These are phyloP conservation scores for Bos indicus DNA, from an alignment of 2,113 vertebrate genomes.

Conservation along the genomic window DNA sequence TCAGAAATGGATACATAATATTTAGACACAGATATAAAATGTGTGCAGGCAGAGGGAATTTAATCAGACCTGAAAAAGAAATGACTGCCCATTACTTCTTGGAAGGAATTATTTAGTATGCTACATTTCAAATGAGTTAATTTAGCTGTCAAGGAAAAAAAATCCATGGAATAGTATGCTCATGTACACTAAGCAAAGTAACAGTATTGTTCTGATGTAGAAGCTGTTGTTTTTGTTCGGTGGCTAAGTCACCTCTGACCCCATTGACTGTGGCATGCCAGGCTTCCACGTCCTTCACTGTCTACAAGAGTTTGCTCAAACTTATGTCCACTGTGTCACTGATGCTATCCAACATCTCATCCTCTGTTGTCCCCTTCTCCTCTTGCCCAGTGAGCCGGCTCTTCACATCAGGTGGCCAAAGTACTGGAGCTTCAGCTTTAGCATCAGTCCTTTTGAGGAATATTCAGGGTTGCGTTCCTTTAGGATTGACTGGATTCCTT, in stretches of 20 bases:
- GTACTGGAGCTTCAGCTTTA: background rate
- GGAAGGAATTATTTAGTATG: constrained; percentile 43
- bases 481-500: background rate
- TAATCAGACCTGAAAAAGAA: constrained; percentile 58
- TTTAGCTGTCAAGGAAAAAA: constrained; percentile 24
- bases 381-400: background rate
- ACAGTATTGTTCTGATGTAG: constrained; percentile 35
- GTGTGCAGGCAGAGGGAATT: constrained; percentile 44
- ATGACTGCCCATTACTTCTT: constrained; percentile 43
- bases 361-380: background rate
- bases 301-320: background rate
- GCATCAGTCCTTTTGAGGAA: background rate
- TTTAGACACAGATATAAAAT: constrained; percentile 48
- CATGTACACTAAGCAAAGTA: constrained; percentile 1
- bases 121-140: constrained; percentile 51
- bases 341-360: background rate
- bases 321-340: background rate
- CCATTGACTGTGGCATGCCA: background rate
- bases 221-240: background rate
- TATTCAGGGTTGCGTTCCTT: background rate
- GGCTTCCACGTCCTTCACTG: background rate
- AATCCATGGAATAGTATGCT: background rate
- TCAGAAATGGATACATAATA: constrained; percentile 41
- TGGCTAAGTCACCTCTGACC: background rate
- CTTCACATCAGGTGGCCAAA: background rate